Base-by-base conservation (phyloP, 23 tunicate species). In the Phallusia fumigata region DNA sequence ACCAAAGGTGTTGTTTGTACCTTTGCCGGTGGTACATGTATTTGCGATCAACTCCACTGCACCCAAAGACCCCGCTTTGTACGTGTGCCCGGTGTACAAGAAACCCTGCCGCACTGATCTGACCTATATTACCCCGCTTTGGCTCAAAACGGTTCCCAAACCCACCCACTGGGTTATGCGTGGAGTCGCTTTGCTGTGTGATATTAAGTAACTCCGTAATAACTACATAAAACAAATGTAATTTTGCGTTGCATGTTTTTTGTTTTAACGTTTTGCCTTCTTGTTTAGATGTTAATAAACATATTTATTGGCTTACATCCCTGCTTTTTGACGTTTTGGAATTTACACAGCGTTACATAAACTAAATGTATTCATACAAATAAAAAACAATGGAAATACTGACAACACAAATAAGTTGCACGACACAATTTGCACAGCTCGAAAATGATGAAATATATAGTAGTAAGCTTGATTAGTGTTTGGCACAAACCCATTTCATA, bases 81-180 rank as follows among this genome's bases (percentile, higher is more conserved):
- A 96, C 73, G 83, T 82, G 12, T 96, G 99, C 88, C 99, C 99
- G n/a, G 92, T 88, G 73, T 96, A 96, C 80, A 96, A 96, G 88
- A 96, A 96, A 84, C 99, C 99, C 0, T 82, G 92, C 77, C 96
- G 99, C 82, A 96, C 99, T 6, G 99, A 96, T 65, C 87, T 96
- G 26, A 96, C 93, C 58, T 96, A 90, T 87, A 91, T 96, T 77
- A 90, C 96, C 0, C 93, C 96, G 5, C 64, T 96, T 53, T 88
- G 88, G 90, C 65, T 96, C 83, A 88, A 85, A 65, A 84, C 99
- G 6, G 45, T 36, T n/a, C 96, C 84, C 73, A 88, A 91, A 52
- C 99, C 99, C 18, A 80, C 85, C 26, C 95, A 91, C 79, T 96
- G 99, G 99, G 52, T 91, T 24, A 83, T 96, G 90, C 78, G 99